Base-by-base conservation (phyloP, 2,888 invertebrate genomes). In the Torymus aiolomorphi region DNA sequence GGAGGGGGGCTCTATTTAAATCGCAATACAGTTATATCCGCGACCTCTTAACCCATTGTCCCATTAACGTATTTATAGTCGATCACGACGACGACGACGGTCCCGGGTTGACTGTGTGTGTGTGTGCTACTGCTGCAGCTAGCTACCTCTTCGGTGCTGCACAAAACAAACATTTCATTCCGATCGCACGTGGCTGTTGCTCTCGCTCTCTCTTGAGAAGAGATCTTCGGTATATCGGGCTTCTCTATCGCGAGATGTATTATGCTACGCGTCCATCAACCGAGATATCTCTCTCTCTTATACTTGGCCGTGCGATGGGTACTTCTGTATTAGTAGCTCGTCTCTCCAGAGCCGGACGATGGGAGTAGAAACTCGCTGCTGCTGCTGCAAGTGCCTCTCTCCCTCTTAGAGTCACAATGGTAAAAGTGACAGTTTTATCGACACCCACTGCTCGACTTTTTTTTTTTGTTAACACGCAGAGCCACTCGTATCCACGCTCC, bases 1-100 rank as follows among this genome's bases (percentile, higher is more conserved):
- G 42, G 69, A 16, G 18, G 24, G 20, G 51, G 18, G 63, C 65
- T 72, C 77, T 65, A 72, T 77, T 77, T 72, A 65, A 65, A 65
- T 77, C 65, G 63, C 65, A 13, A 65, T 65, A 71, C 65, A 57
- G 62, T 70, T 71, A 71, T 16, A 69, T 24, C 70, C 57, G 57
- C 77, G 71, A 77, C 77, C 77, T 24, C 77, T 66, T 77, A 65
- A 72, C 77, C 77, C 71, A 77, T 72, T 72, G 71, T 77, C 71
- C 77, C 71, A 77, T 77, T 77, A 71, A 66, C 77, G 71, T 70
- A 69, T 69, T 69, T 62, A 69, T 69, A 69, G 76, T 31, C 63
- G 54, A 42, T 65, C 56, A 57, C 42, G 56, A 56, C 56, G 8
- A 18, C 54, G 3, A 51, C 51, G 31, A 31, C 5, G 42, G 42